phyloP scores from a whole-genome alignment of 1,140 invertebrate genomes.

The Zeugodacus cucurbitae region DNA sequence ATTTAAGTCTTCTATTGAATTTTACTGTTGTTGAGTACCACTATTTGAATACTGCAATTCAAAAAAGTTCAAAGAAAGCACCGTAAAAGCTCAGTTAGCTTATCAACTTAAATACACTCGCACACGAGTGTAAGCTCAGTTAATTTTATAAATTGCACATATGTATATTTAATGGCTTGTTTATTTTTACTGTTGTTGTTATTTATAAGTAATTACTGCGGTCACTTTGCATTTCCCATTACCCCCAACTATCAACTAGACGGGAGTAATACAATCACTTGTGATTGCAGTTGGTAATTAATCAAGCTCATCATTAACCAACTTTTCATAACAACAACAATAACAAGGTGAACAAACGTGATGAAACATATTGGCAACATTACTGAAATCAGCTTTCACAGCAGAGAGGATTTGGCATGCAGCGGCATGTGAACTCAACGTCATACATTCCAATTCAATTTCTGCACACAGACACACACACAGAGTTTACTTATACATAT shows the following conservation, averaged over 20 bases:
- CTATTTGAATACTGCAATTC: too few relatives aligned
- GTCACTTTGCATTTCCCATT: background rate
- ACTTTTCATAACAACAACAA: background rate
- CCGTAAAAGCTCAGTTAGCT: too few relatives aligned
- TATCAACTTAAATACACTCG: too few relatives aligned
- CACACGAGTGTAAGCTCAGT: too few relatives aligned
- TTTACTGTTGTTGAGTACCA: too few relatives aligned
- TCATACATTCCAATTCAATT: background rate
- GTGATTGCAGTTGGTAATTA: slow-evolving; percentile 15
- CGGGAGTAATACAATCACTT: background rate
- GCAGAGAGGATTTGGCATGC: background rate
- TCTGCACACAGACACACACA: background rate
- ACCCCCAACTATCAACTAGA: background rate
- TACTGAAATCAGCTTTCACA: background rate
- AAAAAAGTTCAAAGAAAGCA: too few relatives aligned
- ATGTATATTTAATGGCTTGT: background rate
- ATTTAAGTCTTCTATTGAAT: too few relatives aligned
- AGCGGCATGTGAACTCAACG: background rate
- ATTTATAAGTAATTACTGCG: slow-evolving; percentile 11
- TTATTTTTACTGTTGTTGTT: background rate
- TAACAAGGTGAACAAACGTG: background rate
- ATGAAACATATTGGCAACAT: background rate
- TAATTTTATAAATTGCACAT: too few relatives aligned
- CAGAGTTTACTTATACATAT: background rate
- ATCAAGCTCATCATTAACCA: slow-evolving; percentile 20